Percentiles rank a stretch among this genome's conserved stretches.
Evolutionary conservation across 2,888 invertebrate genomes (phyloP).

Genomic region (Drosophila meridiana): DNA sequence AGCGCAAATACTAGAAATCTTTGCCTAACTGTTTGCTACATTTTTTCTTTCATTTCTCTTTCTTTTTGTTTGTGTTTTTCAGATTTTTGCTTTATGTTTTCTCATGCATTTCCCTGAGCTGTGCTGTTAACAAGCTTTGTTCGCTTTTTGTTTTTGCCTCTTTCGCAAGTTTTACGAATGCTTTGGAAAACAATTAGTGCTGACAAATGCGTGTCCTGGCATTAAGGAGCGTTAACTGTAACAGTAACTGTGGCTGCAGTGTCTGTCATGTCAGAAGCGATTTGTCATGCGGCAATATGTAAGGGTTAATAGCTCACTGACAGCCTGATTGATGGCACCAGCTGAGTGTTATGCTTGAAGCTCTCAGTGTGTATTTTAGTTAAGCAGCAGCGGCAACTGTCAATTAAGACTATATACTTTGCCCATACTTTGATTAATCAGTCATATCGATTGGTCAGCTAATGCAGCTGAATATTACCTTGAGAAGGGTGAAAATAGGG

Average conservation of each 20-base stretch:
- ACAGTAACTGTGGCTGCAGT: slow-evolving; percentile 9
- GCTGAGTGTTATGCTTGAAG: slow-evolving; percentile 21
- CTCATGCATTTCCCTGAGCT: slow-evolving; percentile 27
- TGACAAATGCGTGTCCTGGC: slow-evolving; percentile 60
- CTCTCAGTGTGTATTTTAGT: neutral
- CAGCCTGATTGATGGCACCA: slow-evolving; percentile 63
- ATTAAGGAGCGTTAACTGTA: slow-evolving; percentile 27
- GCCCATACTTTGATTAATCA: slow-evolving; percentile 25
- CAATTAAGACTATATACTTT: slow-evolving; percentile 13
- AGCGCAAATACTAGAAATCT: slow-evolving; percentile 42
- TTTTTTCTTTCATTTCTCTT: neutral
- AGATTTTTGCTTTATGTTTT: slow-evolving; percentile 38
- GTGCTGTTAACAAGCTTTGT: slow-evolving; percentile 48
- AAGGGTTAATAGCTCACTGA: slow-evolving; percentile 58
- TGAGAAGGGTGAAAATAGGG: neutral
- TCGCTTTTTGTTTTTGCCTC: slow-evolving; percentile 1
- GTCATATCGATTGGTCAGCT: neutral
- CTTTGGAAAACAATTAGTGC: slow-evolving; percentile 70
- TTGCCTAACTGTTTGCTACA: slow-evolving; percentile 5
- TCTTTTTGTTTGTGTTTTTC: neutral
- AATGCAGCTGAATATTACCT: neutral
- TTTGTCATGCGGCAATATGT: slow-evolving; percentile 65
- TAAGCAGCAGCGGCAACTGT: slow-evolving; percentile 13
- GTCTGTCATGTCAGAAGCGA: slow-evolving; percentile 52
- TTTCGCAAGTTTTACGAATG: slow-evolving; percentile 42